Conservation (phyloP, 1,140 invertebrate genomes). For the Pogonognathellus flavescens region DNA sequence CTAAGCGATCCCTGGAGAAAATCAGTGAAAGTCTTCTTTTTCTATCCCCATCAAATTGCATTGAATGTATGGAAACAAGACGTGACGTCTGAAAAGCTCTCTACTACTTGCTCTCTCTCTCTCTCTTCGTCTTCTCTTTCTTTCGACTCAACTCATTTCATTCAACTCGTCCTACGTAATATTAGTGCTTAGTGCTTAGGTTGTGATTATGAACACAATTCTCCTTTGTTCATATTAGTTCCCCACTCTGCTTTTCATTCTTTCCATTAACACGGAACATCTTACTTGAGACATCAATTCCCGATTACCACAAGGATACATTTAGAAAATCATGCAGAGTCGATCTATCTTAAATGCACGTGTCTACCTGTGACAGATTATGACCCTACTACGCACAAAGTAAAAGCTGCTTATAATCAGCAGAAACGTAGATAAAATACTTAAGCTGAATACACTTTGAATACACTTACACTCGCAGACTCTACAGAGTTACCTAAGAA, state of each 20-base stretch:
- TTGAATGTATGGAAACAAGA: slow-evolving; percentile 15
- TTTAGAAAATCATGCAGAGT: not conserved
- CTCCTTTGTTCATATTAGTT: slow-evolving; percentile 9
- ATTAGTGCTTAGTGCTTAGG: too few species aligned
- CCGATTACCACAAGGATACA: not conserved
- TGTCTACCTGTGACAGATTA: not conserved
- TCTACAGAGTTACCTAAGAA: too few species aligned
- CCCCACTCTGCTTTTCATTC: not conserved
- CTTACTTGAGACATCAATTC: not conserved
- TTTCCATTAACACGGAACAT: not conserved
- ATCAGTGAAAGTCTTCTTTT: slow-evolving; percentile 29
- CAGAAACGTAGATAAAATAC: too few species aligned
- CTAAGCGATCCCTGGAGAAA: slow-evolving; percentile 43
- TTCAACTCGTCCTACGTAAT: too few species aligned
- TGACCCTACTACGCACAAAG: too few species aligned
- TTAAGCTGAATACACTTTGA: too few species aligned
- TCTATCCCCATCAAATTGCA: slow-evolving; percentile 3
- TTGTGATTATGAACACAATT: not conserved
- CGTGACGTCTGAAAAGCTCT: slow-evolving; percentile 15
- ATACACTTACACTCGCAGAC: too few species aligned
- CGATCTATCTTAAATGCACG: slow-evolving; percentile 7
- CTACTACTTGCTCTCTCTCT: not conserved
- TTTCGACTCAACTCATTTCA: too few species aligned
- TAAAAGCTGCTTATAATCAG: too few species aligned
- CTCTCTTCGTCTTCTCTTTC: not conserved